Evolutionary conservation across 2,888 invertebrate species (phyloP).

Genomic region (Himalopsyche kuldschensis): DNA sequence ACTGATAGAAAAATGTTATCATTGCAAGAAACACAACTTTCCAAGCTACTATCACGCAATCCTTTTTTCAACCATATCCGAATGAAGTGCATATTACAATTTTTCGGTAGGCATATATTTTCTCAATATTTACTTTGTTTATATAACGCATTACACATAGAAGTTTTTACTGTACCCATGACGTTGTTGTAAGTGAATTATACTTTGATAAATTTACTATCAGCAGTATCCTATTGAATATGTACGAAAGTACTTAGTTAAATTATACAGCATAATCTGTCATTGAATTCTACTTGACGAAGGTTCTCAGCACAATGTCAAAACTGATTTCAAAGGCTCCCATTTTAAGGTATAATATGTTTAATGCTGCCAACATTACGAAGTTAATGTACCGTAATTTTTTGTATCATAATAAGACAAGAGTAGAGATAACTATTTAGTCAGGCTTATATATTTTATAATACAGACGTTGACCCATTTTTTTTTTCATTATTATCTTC

Average conservation of each 20-base stretch:
- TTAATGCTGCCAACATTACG: neutral
- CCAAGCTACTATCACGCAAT: too few relatives aligned
- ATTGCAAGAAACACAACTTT: too few relatives aligned
- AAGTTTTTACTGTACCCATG: too few relatives aligned
- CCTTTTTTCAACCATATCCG: too few relatives aligned
- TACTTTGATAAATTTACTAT: neutral
- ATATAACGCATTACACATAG: too few relatives aligned
- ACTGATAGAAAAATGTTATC: too few relatives aligned
- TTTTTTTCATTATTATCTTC: too few relatives aligned
- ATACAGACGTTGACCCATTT: too few relatives aligned
- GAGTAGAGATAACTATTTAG: neutral
- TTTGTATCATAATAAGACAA: neutral
- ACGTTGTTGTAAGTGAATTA: neutral
- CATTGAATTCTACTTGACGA: neutral
- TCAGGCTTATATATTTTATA: neutral
- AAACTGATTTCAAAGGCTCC: neutral
- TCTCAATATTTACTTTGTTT: too few relatives aligned
- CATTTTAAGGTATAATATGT: neutral
- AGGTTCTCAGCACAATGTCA: neutral
- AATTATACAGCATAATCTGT: neutral
- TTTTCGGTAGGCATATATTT: too few relatives aligned
- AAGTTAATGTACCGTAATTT: neutral
- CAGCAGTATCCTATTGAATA: neutral
- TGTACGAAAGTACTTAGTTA: neutral
- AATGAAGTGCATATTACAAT: too few relatives aligned